These are phyloP conservation scores for Melitaea athalia DNA, from an alignment of 2,888 invertebrate genomes.

Conservation along the genomic window DNA sequence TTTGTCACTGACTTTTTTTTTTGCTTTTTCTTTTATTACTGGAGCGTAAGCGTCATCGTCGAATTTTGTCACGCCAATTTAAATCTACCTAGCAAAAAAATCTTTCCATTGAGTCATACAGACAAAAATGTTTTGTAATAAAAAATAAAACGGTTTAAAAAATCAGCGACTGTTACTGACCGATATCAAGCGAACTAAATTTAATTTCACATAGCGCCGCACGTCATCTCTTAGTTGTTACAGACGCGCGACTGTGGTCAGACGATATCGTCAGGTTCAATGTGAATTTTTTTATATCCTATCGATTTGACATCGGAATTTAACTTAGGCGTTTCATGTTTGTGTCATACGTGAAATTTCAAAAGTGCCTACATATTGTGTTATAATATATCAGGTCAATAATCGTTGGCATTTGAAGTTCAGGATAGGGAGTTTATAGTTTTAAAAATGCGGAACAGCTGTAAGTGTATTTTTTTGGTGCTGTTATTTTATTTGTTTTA, in stretches of 20 bases:
- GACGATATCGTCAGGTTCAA: conserved; percentile 62
- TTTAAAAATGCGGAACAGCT: conserved; percentile 63
- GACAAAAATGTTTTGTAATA: conserved; percentile 30
- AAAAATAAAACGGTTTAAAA: conserved; percentile 29
- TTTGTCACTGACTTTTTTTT: conserved; percentile 10
- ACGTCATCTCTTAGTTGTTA: conserved; percentile 74
- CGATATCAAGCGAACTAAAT: conserved; percentile 64
- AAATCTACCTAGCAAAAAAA: conserved; percentile 16
- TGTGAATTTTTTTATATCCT: conserved; percentile 55
- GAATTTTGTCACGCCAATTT: conserved; percentile 26
- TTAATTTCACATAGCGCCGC: conserved; percentile 65
- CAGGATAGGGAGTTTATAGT: conserved; percentile 25
- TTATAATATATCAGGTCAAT: conserved; percentile 2
- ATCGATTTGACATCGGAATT: conserved; percentile 65
- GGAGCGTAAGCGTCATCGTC: conserved; percentile 9
- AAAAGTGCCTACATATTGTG: conserved; percentile 42
- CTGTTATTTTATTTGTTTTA: conserved; percentile 33
- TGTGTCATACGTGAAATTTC: conserved; percentile 5
- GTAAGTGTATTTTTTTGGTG: conserved; percentile 71
- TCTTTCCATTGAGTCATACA: conserved; percentile 32
- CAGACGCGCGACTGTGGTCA: conserved; percentile 68
- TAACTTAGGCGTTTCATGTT: conserved; percentile 42
- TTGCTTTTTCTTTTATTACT: not conserved
- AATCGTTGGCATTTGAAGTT: conserved; percentile 18
- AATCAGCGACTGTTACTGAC: conserved; percentile 45